Conservation (phyloP, 30 jellyfish, hydroid and myxozoan species). For the Hydractinia echinata region DNA sequence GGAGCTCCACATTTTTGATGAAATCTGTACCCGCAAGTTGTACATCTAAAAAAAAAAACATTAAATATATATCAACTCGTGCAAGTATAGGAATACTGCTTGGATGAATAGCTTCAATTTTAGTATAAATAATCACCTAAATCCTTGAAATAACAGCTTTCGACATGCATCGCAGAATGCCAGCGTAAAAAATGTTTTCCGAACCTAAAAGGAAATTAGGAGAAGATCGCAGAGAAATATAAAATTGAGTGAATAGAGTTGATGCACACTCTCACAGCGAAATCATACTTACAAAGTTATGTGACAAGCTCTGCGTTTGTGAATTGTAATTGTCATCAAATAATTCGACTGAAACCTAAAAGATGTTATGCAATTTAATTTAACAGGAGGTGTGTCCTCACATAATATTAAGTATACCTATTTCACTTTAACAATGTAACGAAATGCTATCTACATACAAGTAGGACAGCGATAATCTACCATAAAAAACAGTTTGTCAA, state of each 20-base stretch:
- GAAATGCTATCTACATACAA: too few species aligned
- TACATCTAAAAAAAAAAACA: constrained; percentile 57
- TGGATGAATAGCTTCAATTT: not conserved
- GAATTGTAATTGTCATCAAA: constrained; percentile 52
- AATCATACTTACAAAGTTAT: constrained; percentile 66
- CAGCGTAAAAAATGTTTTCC: constrained; percentile 84
- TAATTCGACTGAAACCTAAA: constrained; percentile 73
- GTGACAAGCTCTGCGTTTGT: constrained; percentile 68
- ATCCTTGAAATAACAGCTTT: constrained; percentile 82
- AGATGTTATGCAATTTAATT: not conserved
- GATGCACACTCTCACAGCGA: not conserved
- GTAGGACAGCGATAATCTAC: too few species aligned
- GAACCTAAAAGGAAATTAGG: constrained; percentile 36
- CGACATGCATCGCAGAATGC: constrained; percentile 94
- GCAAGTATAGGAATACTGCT: not conserved
- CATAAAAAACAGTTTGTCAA: too few species aligned
- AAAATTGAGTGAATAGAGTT: not conserved
- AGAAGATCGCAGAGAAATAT: not conserved
- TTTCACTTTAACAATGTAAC: too few species aligned
- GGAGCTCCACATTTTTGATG: constrained; percentile 83
- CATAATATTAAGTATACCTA: too few species aligned
- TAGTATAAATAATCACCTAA: constrained; percentile 46
- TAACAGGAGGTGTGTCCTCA: not conserved
- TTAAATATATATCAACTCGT: too few species aligned
- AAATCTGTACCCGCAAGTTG: constrained; percentile 84